phyloP scores from a whole-genome alignment of 2,888 invertebrate genomes.

The Eristalinus sepulchralis region DNA sequence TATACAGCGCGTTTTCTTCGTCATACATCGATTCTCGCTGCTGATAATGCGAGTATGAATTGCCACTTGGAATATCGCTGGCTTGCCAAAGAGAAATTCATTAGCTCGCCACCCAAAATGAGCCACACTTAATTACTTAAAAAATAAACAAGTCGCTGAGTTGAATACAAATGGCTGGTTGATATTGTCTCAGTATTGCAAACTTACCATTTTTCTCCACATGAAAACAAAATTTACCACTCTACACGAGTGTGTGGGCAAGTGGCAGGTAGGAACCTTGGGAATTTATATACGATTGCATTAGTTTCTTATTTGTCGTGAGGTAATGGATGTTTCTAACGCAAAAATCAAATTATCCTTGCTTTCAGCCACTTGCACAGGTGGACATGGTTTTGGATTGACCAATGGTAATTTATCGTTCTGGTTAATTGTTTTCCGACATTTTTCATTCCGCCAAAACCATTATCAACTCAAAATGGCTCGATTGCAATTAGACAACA shows the following conservation, averaged over 20 bases:
- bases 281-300: neutral
- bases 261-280: neutral
- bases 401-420: neutral
- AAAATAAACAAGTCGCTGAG: conserved; percentile 22
- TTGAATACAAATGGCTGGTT: conserved; percentile 46
- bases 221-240: conserved; percentile 2
- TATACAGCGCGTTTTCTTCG: neutral
- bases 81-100: conserved; percentile 47
- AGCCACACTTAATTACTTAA: conserved; percentile 41
- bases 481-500: conserved; percentile 10
- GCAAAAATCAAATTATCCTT: conserved; percentile 6
- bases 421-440: neutral
- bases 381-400: neutral
- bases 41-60: neutral
- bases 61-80: conserved; percentile 3
- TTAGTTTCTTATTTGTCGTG: neutral
- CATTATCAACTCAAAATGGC: conserved; percentile 11
- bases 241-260: neutral
- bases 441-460: conserved; percentile 19
- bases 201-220: conserved; percentile 21
- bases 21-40: neutral
- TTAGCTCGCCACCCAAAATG: conserved; percentile 37
- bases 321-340: neutral
- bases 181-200: neutral
- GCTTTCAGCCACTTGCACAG: neutral